These are phyloP conservation scores for Sceloporus tristichus DNA, from an alignment of 2,113 vertebrate genomes.

Conservation along the genomic window DNA sequence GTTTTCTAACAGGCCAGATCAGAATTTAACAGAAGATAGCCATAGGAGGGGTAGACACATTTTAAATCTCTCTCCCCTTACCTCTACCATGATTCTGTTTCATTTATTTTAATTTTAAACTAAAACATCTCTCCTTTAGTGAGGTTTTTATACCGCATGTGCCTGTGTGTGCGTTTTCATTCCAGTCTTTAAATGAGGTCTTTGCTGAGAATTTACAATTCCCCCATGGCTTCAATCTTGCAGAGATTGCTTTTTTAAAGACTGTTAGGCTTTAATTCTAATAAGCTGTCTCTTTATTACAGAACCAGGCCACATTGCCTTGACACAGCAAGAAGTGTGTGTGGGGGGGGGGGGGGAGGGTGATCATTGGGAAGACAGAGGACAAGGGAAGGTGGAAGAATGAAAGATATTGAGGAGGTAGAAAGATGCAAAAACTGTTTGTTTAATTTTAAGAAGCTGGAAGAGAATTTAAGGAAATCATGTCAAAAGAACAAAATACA, in stretches of 20 bases:
- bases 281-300: conserved; percentile 76
- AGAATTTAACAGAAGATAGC: neutral
- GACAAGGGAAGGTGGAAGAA: conserved; percentile 23
- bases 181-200: conserved; percentile 74
- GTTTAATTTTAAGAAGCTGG: neutral
- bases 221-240: conserved; percentile 77
- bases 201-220: conserved; percentile 79
- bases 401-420: neutral
- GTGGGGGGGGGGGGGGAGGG: neutral
- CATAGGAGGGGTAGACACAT: neutral
- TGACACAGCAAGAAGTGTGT: conserved; percentile 60
- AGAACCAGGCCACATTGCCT: conserved; percentile 77
- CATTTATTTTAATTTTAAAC: conserved; percentile 46
- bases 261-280: conserved; percentile 79
- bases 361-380: neutral
- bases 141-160: neutral
- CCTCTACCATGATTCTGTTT: neutral
- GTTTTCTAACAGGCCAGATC: neutral
- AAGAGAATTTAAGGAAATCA: neutral
- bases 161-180: conserved; percentile 46
- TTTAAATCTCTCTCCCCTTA: conserved; percentile 34
- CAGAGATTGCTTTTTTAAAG: conserved; percentile 78
- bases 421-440: conserved; percentile 28
- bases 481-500: neutral
- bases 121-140: conserved; percentile 51